A percentile compares a stretch with the other conserved stretches of the same genome.
These are phyloP conservation scores for Jordanella pulchra DNA, from an alignment of 2,797 vertebrate species.

Conservation along the genomic window DNA sequence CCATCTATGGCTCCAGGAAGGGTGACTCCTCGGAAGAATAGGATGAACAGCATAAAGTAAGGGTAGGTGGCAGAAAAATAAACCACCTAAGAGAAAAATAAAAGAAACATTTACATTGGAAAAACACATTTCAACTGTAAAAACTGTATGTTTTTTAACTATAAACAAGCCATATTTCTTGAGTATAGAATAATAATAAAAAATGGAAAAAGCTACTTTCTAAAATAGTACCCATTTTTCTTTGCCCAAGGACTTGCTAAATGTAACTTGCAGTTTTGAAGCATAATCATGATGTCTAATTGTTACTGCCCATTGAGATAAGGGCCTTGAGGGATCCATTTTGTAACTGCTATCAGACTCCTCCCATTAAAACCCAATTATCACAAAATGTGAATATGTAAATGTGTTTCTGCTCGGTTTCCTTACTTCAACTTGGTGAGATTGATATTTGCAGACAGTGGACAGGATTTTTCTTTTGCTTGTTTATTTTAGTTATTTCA, in stretches of 20 bases:
- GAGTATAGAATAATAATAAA: slow-evolving; percentile 12
- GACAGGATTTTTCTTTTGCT: not conserved
- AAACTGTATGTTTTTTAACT: not conserved
- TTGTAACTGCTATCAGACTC: slow-evolving; percentile 43
- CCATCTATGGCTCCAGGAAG: slow-evolving; percentile 90
- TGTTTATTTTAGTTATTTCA: not conserved
- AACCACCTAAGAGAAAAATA: slow-evolving; percentile 81
- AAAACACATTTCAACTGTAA: not conserved
- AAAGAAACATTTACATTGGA: not conserved
- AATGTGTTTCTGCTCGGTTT: slow-evolving; percentile 51
- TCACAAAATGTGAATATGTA: slow-evolving; percentile 49
- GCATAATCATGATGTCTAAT: slow-evolving; percentile 64
- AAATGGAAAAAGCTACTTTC: slow-evolving; percentile 3
- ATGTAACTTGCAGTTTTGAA: slow-evolving; percentile 38
- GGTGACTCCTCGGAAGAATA: slow-evolving; percentile 89
- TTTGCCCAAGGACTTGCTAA: slow-evolving; percentile 29
- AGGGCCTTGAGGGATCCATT: slow-evolving; percentile 45
- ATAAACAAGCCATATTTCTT: slow-evolving; percentile 8
- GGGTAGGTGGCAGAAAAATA: slow-evolving; percentile 94
- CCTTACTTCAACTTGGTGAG: slow-evolving; percentile 34
- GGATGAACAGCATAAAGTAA: slow-evolving; percentile 92
- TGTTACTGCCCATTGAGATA: slow-evolving; percentile 64
- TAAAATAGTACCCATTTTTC: slow-evolving; percentile 27
- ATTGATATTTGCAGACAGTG: slow-evolving; percentile 36
- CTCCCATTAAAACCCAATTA: slow-evolving; percentile 73